Base-by-base conservation (phyloP, 2,797 vertebrate species). In the Microctenopoma steveboyesi region DNA sequence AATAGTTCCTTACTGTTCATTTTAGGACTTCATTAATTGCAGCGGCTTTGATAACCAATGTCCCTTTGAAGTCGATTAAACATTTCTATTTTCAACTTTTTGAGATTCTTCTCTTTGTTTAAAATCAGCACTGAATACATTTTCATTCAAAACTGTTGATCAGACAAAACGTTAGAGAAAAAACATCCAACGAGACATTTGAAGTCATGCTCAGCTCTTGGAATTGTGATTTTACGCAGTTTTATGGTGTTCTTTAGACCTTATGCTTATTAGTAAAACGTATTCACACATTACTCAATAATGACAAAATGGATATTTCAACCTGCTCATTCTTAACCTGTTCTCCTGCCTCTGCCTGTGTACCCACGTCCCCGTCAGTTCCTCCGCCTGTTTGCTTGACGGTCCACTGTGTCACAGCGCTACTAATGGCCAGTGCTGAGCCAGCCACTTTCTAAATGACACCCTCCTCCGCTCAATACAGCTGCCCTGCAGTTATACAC, bases 401-500 rank as follows among this genome's bases (percentile, higher is more conserved):
- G 82, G 79, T 90, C 85, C 88, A 89, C 85, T 84, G 90, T 89
- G 88, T 92, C 90, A 90, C 88, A 83, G 83, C 69, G 69, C 88
- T 91, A 70, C 90, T 90, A 90, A 90, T 92, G 89, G 90, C 89
- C 90, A 85, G 72, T 91, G 90, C 91, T 92, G 91, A 92, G 91
- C 89, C 88, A 92, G 88, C 86, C 88, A 85, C 88, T 92, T 92
- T 91, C 89, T 86, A 92, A 92, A 92, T 88, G 88, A 91, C 91
- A 91, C 79, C 85, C 89, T 90, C 89, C 89, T 90, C 88, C 81
- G 71, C 86, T 91, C 88, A 72, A 90, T 90, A 87, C 90, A 87
- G 86, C 91, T 86, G 81, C 86, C 86, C 86, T 84, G 86, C 89
- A 87, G 86, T 81, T 79, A 77, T 74, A 49, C 78, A 67, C 86